Evolutionary conservation across 37 sponge, comb jelly and placozoan genomes (phyloP), one percentile per base, ranked within the genome.

Genomic region (Cladorhizidae sp.): DNA sequence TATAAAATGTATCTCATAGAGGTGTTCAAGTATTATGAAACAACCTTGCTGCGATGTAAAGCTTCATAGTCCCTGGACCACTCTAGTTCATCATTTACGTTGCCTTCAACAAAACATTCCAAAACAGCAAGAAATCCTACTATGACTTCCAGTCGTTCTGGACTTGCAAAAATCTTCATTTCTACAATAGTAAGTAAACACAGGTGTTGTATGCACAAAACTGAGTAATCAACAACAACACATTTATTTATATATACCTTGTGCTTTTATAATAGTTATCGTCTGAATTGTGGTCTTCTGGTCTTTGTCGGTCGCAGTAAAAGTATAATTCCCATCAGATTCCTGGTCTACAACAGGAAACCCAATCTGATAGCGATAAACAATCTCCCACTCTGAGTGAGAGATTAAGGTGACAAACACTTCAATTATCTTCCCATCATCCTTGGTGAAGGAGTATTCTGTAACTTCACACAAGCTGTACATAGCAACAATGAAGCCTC

Each of bases 31-130:
- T n/a, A n/a, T 17, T 17, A 22, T n/a, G 25, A 29, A 12, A 32
- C 12, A 45, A 74, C 74, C 33, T 54, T 54, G 25, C 36, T 54
- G 1, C 54, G 33, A 1, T 54, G 54, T 8, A 74, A 33, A 41
- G 55, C 17, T 40, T 70, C 45, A 58, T 41, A 76, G 25, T 84
- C 77, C 52, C 85, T 76, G 0, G 61, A 59, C 78, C 77, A 76
- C 23, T 43, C 58, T 35, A 77, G 42, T 36, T 59, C 36, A 20
- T 25, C 39, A 57, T 62, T 15, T 2, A 62, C 1, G 45, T 72
- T 43, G 54, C 70, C 80, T 6, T 22, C 39, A 51, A 62, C 79
- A 11, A 78, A 7, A 45, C 85, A 85, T 43, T 78, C 59, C 40
- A 77, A 78, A 11, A 57, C 58, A 0, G 70, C 79, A 22, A 40